These are phyloP conservation scores for Onychomys leucogaster DNA, from an alignment of 2,797 vertebrate genomes.

Conservation along the genomic window DNA sequence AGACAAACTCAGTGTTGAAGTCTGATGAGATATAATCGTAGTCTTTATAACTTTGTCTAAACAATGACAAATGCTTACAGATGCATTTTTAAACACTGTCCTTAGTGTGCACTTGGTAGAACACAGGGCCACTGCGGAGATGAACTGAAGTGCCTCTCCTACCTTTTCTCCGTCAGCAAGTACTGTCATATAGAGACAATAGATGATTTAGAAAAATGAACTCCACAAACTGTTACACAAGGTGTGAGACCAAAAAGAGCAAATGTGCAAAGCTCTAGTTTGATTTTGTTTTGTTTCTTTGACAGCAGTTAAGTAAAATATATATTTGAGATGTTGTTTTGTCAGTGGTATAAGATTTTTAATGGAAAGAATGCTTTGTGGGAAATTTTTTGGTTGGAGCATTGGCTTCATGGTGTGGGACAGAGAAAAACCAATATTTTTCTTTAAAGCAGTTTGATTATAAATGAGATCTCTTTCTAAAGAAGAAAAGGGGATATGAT, in stretches of 20 bases:
- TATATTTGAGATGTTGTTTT: conserved; percentile 32
- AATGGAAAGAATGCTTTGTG: background rate
- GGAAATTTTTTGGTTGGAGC: no score
- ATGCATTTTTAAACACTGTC: background rate
- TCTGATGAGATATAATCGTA: conserved; percentile 22
- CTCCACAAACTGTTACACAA: background rate
- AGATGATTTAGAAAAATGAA: conserved; percentile 33
- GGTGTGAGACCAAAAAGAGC: background rate
- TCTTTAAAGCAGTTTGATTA: no score
- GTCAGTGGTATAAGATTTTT: conserved; percentile 16
- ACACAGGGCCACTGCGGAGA: background rate
- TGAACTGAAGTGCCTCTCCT: conserved; percentile 38
- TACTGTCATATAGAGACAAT: background rate
- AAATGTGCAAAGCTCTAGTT: conserved; percentile 27
- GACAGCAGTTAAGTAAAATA: conserved; percentile 53
- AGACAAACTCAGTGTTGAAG: conserved; percentile 40
- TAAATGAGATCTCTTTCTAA: no score
- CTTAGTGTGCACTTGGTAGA: conserved; percentile 26
- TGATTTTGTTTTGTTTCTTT: conserved; percentile 57
- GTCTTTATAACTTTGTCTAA: conserved; percentile 45
- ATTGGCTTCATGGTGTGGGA: no score
- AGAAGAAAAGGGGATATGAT: no score
- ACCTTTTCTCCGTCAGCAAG: conserved; percentile 60
- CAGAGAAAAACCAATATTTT: no score
- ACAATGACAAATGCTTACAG: conserved; percentile 40